These are phyloP conservation scores for Onychostoma macrolepis DNA, from an alignment of 2,113 vertebrate genomes.

Conservation along the genomic window DNA sequence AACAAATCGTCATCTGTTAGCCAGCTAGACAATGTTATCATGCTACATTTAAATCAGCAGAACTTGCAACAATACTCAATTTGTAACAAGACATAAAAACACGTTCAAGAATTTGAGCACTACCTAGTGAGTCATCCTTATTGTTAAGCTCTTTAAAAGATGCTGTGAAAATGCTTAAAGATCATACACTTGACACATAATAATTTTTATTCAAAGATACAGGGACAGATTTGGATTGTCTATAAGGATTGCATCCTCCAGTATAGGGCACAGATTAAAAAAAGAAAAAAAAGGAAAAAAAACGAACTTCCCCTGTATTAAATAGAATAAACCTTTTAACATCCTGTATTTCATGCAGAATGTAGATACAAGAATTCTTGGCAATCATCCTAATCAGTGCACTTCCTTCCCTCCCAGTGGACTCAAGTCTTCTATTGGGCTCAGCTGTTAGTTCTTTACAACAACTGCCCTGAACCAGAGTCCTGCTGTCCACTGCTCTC, in stretches of 20 bases:
- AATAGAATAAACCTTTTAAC: slow-evolving; percentile 22
- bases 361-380: slow-evolving; percentile 20
- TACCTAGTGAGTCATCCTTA: not conserved
- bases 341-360: slow-evolving; percentile 20
- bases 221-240: not conserved
- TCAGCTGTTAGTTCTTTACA: slow-evolving; percentile 40
- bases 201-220: slow-evolving; percentile 2
- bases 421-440: slow-evolving; percentile 42
- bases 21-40: no score
- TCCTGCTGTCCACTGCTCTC: slow-evolving; percentile 32
- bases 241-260: not conserved
- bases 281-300: not conserved
- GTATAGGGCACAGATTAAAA: not conserved
- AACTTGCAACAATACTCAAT: no score
- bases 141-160: not conserved
- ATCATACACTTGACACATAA: slow-evolving; percentile 25
- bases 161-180: not conserved
- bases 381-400: slow-evolving; percentile 26
- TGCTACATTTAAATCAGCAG: no score
- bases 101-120: no score
- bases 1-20: no score
- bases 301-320: not conserved
- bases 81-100: no score
- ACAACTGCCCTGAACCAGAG: slow-evolving; percentile 33
- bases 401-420: slow-evolving; percentile 25